Conservation (phyloP, 2,888 invertebrate genomes). For the Hoplodrina blanda region DNA sequence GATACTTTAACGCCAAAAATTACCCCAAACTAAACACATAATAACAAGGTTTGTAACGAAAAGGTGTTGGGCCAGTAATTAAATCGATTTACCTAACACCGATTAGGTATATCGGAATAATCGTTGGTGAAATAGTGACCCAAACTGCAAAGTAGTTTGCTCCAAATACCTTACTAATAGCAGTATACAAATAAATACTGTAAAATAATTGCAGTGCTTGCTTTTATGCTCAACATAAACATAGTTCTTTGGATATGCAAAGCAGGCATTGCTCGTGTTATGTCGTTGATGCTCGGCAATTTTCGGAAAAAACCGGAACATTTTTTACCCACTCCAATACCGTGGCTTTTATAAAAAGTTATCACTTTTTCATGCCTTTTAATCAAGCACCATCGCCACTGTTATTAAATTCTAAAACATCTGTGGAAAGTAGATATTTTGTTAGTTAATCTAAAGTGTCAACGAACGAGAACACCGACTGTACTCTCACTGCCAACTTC, state of each 20-base stretch:
- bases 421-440: slow-evolving; percentile 38
- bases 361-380: slow-evolving; percentile 17
- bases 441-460: slow-evolving; percentile 44
- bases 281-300: slow-evolving; percentile 14
- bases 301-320: slow-evolving; percentile 16
- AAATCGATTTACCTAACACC: slow-evolving; percentile 20
- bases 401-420: slow-evolving; percentile 31
- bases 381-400: slow-evolving; percentile 7
- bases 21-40: neutral
- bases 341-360: slow-evolving; percentile 12
- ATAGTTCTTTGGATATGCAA: slow-evolving; percentile 31
- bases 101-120: slow-evolving; percentile 29
- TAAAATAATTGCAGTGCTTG: slow-evolving; percentile 47
- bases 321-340: neutral
- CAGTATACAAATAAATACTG: slow-evolving; percentile 39
- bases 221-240: slow-evolving; percentile 43
- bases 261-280: slow-evolving; percentile 24
- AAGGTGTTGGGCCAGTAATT: slow-evolving; percentile 20
- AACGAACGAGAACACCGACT: slow-evolving; percentile 32
- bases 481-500: slow-evolving; percentile 46
- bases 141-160: slow-evolving; percentile 33
- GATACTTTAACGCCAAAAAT: slow-evolving; percentile 8
- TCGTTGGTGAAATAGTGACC: slow-evolving; percentile 41
- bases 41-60: neutral
- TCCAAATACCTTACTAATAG: slow-evolving; percentile 49